These are phyloP conservation scores for Acrobasis repandana DNA, from an alignment of 2,888 invertebrate species.

Conservation along the genomic window DNA sequence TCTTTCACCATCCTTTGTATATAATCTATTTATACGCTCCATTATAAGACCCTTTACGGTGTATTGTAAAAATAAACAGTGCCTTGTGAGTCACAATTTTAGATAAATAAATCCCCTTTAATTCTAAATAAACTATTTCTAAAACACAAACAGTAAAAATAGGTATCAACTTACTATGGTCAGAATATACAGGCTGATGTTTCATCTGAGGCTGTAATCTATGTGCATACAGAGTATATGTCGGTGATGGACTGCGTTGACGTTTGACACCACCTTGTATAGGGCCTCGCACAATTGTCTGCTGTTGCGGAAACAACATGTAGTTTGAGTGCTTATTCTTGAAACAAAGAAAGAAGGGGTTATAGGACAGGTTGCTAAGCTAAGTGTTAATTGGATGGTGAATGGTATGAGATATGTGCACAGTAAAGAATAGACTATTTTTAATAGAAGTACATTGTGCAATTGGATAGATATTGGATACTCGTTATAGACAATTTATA, in stretches of 20 bases:
- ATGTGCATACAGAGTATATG: conserved; percentile 71
- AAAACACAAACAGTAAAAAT: not conserved
- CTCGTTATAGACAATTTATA: too few relatives aligned
- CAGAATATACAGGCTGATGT: conserved; percentile 80
- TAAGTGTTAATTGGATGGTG: not conserved
- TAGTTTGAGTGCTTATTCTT: conserved; percentile 49
- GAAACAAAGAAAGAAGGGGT: conserved; percentile 32
- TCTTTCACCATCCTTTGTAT: too few relatives aligned
- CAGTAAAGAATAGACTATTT: not conserved
- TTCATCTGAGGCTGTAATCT: conserved; percentile 74
- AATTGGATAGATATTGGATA: too few relatives aligned
- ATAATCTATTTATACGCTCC: conserved; percentile 13
- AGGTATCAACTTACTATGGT: conserved; percentile 79
- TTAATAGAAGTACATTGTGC: too few relatives aligned
- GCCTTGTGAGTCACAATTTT: not conserved
- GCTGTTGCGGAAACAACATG: conserved; percentile 61
- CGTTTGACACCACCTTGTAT: conserved; percentile 76
- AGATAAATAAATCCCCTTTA: not conserved
- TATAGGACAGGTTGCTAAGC: conserved; percentile 6
- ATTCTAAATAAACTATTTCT: not conserved
- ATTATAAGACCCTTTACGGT: not conserved
- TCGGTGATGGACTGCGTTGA: conserved; percentile 83
- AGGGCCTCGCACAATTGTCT: conserved; percentile 69
- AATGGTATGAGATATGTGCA: not conserved
- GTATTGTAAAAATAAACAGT: not conserved